phyloP scores from a whole-genome alignment of 2,113 vertebrate genomes.

The Cyanoliseus patagonus region DNA sequence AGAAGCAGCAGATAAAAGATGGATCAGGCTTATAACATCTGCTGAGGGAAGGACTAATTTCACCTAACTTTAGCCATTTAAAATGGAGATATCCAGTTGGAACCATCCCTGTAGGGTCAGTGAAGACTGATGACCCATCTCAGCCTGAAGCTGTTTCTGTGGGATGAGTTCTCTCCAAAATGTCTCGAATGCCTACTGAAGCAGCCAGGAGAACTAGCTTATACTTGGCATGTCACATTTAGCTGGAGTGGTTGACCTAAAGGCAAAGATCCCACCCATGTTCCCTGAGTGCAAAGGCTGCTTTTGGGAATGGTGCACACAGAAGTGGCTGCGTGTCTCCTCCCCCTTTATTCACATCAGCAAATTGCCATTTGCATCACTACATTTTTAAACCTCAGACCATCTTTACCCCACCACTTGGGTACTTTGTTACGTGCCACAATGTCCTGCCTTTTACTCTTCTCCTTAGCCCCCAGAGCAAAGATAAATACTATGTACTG shows the following conservation, averaged over 20 bases:
- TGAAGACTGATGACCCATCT: not conserved
- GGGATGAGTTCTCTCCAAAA: not conserved
- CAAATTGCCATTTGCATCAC: fast-evolving
- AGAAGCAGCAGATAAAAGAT: not conserved
- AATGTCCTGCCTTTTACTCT: not conserved
- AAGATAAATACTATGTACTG: not conserved
- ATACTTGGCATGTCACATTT: fast-evolving
- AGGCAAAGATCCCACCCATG: fast-evolving
- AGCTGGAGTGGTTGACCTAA: not conserved
- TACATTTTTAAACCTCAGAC: not conserved
- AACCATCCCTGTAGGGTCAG: not conserved
- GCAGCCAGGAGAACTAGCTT: not conserved
- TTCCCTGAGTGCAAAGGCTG: not conserved
- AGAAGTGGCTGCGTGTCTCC: not conserved
- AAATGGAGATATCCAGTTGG: not conserved
- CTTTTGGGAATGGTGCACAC: not conserved
- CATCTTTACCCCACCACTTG: not conserved
- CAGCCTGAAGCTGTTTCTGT: not conserved
- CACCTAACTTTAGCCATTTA: not conserved
- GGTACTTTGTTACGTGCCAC: not conserved
- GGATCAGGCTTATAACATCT: not conserved
- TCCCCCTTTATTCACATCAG: not conserved
- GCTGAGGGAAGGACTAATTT: not conserved
- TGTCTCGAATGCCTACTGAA: not conserved
- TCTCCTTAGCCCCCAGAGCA: not conserved